A percentile compares a stretch with the other conserved stretches of the same genome.
Conservation (phyloP, 2,888 invertebrate genomes). For the Stenodera caucasica region DNA sequence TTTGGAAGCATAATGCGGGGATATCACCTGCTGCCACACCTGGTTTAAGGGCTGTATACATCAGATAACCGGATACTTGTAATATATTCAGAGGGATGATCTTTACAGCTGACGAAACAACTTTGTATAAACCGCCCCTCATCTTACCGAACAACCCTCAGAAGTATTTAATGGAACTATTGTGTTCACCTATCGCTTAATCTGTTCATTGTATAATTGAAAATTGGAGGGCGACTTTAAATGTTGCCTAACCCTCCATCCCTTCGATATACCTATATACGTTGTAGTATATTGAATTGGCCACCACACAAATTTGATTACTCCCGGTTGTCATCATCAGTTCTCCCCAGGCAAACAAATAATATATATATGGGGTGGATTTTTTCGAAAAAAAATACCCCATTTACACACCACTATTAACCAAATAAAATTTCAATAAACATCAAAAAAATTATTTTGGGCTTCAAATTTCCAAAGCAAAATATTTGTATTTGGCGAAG, state of each 20-base stretch:
- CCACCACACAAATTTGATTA: slow-evolving; percentile 8
- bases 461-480: too few species aligned
- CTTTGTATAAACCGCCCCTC: slow-evolving; percentile 23
- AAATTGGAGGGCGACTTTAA: slow-evolving; percentile 27
- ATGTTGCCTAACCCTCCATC: too few species aligned
- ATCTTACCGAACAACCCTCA: slow-evolving; percentile 25
- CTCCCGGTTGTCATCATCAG: background rate
- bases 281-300: background rate
- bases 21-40: slow-evolving; percentile 41
- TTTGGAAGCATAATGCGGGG: slow-evolving; percentile 12
- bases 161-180: slow-evolving; percentile 43
- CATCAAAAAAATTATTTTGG: too few species aligned
- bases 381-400: too few species aligned
- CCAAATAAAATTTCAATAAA: too few species aligned
- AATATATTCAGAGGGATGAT: slow-evolving; percentile 41
- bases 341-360: background rate
- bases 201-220: slow-evolving; percentile 43
- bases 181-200: slow-evolving; percentile 43
- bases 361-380: background rate
- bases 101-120: slow-evolving; percentile 35
- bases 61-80: slow-evolving; percentile 40
- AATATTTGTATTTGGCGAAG: too few species aligned
- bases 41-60: slow-evolving; percentile 34
- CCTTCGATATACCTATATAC: background rate
- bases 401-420: too few species aligned